Conservation (phyloP, 1,140 invertebrate species). For the Mamestra configurata region DNA sequence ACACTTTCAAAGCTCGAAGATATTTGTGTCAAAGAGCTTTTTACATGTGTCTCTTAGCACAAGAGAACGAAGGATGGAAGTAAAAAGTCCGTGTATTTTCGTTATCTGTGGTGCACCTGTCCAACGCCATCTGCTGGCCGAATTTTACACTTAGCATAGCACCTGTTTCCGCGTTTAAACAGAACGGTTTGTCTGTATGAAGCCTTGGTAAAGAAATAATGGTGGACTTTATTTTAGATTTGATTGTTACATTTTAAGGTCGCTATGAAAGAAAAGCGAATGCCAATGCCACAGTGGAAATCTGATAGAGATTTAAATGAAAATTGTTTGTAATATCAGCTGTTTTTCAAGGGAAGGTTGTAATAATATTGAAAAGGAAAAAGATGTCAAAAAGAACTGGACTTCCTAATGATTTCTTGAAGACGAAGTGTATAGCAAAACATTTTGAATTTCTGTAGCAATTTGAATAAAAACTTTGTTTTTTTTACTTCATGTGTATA, state of each 20-base stretch:
- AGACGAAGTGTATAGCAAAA: too few species aligned
- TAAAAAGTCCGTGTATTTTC: not conserved
- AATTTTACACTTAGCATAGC: constrained; percentile 37
- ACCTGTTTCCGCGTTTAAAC: constrained; percentile 37
- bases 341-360: not conserved
- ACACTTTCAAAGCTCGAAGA: not conserved
- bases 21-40: not conserved
- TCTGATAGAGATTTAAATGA: not conserved
- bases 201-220: not conserved
- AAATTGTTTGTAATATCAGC: not conserved
- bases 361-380: not conserved
- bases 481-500: too few species aligned
- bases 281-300: not conserved
- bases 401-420: too few species aligned
- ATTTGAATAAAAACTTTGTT: too few species aligned
- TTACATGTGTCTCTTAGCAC: not conserved
- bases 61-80: not conserved
- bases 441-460: too few species aligned
- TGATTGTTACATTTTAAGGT: not conserved
- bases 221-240: not conserved
- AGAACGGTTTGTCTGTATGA: not conserved
- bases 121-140: constrained; percentile 38
- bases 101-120: constrained; percentile 34
- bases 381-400: too few species aligned
- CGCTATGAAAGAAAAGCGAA: not conserved